A percentile compares a stretch with the other conserved stretches of the same genome.
Conservation (phyloP, 2,797 vertebrate species). For the Coccyzus lansbergi region DNA sequence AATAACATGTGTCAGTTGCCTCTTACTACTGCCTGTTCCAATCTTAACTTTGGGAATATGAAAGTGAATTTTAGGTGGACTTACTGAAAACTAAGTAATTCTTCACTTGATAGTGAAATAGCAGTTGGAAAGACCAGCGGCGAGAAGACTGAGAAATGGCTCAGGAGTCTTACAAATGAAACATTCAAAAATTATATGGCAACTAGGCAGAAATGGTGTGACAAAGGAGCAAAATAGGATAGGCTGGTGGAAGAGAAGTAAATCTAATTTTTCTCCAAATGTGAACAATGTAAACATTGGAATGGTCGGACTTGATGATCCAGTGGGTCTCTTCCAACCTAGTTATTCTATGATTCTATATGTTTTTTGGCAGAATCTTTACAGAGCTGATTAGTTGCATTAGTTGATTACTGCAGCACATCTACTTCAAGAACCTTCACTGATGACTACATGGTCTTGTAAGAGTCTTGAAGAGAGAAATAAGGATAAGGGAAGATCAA, state of each 20-base stretch:
- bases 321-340: no score
- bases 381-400: not conserved
- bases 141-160: not conserved
- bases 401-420: not conserved
- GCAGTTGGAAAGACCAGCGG: not conserved
- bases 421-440: not conserved
- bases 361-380: accelerated
- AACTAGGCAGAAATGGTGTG: not conserved
- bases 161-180: not conserved
- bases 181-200: not conserved
- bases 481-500: no score
- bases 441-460: accelerated
- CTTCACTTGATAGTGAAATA: not conserved
- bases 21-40: not conserved
- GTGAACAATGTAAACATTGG: no score
- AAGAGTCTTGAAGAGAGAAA: not conserved
- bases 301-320: no score
- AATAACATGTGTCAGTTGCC: not conserved
- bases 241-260: not conserved
- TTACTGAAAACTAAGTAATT: not conserved
- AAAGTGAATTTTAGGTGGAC: not conserved
- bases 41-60: not conserved
- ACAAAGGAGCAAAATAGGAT: not conserved
- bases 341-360: no score
- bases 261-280: not conserved